Base-by-base conservation (phyloP, 1,140 invertebrate genomes). In the Bombus haemorrhoidalis region DNA sequence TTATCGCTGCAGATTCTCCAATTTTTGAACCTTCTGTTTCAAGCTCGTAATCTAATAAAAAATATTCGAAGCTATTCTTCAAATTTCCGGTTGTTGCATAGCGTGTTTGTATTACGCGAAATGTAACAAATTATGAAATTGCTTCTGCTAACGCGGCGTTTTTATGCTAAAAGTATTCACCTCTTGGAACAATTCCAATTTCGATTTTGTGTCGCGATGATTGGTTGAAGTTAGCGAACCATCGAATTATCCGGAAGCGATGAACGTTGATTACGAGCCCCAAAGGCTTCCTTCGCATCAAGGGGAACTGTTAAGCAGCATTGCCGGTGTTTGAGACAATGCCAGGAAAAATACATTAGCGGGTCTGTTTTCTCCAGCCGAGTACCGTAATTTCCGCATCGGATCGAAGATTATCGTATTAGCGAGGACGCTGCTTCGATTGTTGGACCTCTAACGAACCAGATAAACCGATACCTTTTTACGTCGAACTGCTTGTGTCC, bases 361-460 rank as follows among this genome's bases (percentile, higher is more conserved):
- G 2, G 59, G 25, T 76, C 71, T 41, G 81, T 74, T 73, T 83
- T 83, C 68, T 83, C 59, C 39, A 57, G 34, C 10, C 47, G 57
- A 74, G 81, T 15, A 73, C 32, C 41, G 81, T 66, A 76, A 83
- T 83, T 83, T 83, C 81, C 81, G 72, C 71, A 37, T 28, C 81
- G 81, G 81, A 75, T 75, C 81, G 81, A 82, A 82, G 57, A 76
- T 83, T 76, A 83, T 83, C 62, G 41, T 41, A 43, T 83, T 83
- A 82, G 32, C 71, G 32, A 22, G 47, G 39, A 74, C 53, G 37
- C 32, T 73, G 79, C 28, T 25, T 39, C 41, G 80, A 74, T 28
- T 53, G 41, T 37, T 28, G 64, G 6, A 0, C 28, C 34, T 32
- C 68, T 71, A 72, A 81, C 47, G 69, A 82, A 25, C 57, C 81